Evolutionary conservation across 1,140 invertebrate species (phyloP), one percentile per base, ranked within the genome.

Genomic region (Zaprionus taronus): DNA sequence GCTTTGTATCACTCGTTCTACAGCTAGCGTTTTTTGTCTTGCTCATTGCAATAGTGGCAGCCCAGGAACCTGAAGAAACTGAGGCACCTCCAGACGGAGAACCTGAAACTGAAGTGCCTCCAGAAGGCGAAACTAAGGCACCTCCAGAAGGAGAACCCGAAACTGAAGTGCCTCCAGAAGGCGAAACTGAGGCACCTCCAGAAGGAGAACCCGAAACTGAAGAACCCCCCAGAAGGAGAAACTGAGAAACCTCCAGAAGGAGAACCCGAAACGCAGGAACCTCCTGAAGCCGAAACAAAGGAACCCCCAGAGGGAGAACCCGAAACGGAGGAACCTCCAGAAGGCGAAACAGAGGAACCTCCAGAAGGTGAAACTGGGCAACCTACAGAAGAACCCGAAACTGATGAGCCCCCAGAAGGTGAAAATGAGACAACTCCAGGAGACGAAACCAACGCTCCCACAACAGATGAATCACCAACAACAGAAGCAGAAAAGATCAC

Each of bases 161-260:
- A 17, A 6, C 41, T 3, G 7, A 17, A 6, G 15, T 0, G 2
- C 14, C 38, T 4, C 15, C 38, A 15, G 5, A 15, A 41, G 38
- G 15, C 1, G 38, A 15, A 15, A 15, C 31, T 31, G 31, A 11
- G 31, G 9, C 9, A 31, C 31, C 31, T 31, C 31, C 31, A 31
- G 31, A 31, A 0, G 31, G 9, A 31, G 9, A 31, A 3, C 31
- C 31, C 2, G 31, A 15, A 41, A 5, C 5, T n/a, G 2, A 5
- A 15, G 0, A 0, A 5, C n/a, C 5, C 38, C 0, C 5, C 38
- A 14, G 36, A 14, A 38, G 36, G 12, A 0, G 14, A 15, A 4
- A 36, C 34, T 0, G 12, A 14, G 12, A 0, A 0, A n/a, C 14
- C 15, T 5, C 41, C 44, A 6, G 12, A 47, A 0, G 66, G 41